A percentile compares a stretch with the other conserved stretches of the same genome.
phyloP scores from a whole-genome alignment of 2,888 invertebrate genomes.

The Amblyteles armatorius region DNA sequence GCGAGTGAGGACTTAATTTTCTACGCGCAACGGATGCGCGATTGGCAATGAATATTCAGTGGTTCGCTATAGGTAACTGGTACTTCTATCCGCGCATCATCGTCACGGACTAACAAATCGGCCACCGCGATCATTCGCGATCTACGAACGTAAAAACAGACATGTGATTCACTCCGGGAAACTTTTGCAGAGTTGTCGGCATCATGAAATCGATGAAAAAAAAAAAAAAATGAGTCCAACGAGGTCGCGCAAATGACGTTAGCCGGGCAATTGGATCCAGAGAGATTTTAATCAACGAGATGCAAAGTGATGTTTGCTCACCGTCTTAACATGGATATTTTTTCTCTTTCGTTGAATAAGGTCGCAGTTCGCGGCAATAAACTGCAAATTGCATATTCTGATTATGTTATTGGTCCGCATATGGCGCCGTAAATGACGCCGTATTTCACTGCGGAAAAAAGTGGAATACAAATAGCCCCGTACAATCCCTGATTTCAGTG shows the following conservation, averaged over 20 bases:
- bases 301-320: not conserved
- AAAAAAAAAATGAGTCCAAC: constrained; percentile 19
- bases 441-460: not conserved
- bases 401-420: not conserved
- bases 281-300: constrained; percentile 1
- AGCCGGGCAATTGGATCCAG: not conserved
- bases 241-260: constrained; percentile 37
- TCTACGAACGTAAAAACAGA: constrained; percentile 34
- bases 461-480: not conserved
- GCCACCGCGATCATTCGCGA: constrained; percentile 45
- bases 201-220: not conserved
- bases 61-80: constrained; percentile 23
- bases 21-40: constrained; percentile 49
- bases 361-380: not conserved
- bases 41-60: constrained; percentile 59
- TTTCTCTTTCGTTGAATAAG: constrained; percentile 10
- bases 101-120: constrained; percentile 56
- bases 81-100: constrained; percentile 35
- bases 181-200: not conserved
- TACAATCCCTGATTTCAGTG: too few species aligned
- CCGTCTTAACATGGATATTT: not conserved
- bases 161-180: constrained; percentile 50
- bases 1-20: constrained; percentile 36
- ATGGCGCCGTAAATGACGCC: not conserved
- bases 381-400: not conserved